Percentiles rank a stretch among this genome's conserved stretches.
Evolutionary conservation across 2,113 vertebrate genomes (phyloP).

Genomic region (Sclerurus mexicanus): DNA sequence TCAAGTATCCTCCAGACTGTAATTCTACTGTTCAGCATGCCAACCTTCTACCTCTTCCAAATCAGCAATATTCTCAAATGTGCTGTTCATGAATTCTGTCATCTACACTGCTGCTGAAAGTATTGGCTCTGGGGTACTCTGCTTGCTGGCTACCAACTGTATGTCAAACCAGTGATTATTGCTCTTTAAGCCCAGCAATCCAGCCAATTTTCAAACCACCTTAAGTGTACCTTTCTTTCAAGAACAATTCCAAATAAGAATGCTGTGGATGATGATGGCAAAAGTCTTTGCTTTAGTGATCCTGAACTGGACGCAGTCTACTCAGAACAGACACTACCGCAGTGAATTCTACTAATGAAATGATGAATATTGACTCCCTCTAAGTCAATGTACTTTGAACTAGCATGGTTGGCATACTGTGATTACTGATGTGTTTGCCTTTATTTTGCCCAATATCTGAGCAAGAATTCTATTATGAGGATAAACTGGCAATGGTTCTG

Average conservation of each 20-base stretch:
- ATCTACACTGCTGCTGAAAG: not conserved
- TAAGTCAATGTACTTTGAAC: not conserved
- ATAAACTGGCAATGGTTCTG: not conserved
- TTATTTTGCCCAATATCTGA: not conserved
- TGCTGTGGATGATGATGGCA: not conserved
- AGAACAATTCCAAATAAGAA: not conserved
- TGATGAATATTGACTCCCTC: not conserved
- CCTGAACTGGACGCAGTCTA: not conserved
- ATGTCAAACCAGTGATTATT: not conserved
- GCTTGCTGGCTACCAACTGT: not conserved
- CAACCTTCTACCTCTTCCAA: not conserved
- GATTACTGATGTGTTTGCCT: not conserved
- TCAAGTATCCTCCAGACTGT: not conserved
- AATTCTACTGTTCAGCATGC: not conserved
- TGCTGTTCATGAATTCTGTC: not conserved
- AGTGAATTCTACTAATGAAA: not conserved
- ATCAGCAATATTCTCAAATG: not conserved
- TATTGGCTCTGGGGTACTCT: not conserved
- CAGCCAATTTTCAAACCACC: not conserved
- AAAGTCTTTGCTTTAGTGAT: not conserved
- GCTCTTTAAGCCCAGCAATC: not conserved
- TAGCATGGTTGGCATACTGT: not conserved
- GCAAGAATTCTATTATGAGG: not conserved
- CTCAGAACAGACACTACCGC: not conserved
- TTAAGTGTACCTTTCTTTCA: not conserved